Evolutionary conservation across 1,140 invertebrate genomes (phyloP).

Genomic region (Onthophagus taurus): DNA sequence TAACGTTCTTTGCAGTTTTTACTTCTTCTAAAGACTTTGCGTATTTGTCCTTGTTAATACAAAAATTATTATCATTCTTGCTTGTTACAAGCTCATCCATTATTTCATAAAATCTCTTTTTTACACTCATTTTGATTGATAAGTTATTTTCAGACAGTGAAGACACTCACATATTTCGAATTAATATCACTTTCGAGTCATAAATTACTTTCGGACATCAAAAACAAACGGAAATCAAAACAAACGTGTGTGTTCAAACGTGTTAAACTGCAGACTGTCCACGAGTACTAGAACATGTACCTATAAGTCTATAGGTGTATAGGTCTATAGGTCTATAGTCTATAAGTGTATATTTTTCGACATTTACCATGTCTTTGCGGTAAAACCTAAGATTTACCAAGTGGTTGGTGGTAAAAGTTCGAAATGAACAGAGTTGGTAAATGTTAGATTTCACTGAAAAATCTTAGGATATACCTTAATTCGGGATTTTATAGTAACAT

Average conservation of each 20-base stretch:
- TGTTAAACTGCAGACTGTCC: conserved; percentile 7
- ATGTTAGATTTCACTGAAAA: not conserved
- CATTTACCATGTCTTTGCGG: conserved; percentile 2
- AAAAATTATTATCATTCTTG: conserved; percentile 11
- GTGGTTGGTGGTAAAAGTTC: conserved; percentile 3
- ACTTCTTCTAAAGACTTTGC: conserved; percentile 3
- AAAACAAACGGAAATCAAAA: too few relatives aligned
- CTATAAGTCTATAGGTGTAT: not conserved
- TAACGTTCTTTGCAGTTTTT: not conserved
- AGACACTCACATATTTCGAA: not conserved
- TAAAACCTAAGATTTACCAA: conserved; percentile 8
- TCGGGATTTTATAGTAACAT: conserved; percentile 11
- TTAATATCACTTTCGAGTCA: not conserved
- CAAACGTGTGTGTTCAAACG: not conserved
- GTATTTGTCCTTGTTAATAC: conserved; percentile 4
- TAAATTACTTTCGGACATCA: not conserved
- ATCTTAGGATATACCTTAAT: conserved; percentile 6
- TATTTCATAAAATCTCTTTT: conserved; percentile 6
- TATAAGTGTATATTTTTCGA: conserved; percentile 4
- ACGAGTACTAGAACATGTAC: not conserved
- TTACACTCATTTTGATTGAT: conserved; percentile 4
- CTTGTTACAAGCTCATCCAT: conserved; percentile 1
- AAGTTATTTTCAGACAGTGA: conserved; percentile 4
- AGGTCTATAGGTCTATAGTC: too few relatives aligned
- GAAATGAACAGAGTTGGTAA: not conserved